Conservation (phyloP, 2,113 vertebrate species). For the Myiagra hebetior region DNA sequence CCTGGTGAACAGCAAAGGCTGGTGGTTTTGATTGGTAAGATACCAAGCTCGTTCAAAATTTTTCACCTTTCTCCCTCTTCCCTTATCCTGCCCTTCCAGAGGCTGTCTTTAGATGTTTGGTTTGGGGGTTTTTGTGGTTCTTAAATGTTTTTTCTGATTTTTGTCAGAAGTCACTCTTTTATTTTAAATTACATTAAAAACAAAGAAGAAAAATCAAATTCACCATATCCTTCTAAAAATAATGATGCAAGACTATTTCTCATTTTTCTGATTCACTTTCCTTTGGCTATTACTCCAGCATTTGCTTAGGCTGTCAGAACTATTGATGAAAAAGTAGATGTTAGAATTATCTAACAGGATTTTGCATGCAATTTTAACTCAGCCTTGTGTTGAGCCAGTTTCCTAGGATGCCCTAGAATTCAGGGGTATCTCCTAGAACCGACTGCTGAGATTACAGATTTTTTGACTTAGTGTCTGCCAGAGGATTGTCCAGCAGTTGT, state of each 20-base stretch:
- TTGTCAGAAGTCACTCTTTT: neutral
- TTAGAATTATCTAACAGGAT: neutral
- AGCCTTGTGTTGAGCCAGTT: neutral
- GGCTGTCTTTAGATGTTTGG: neutral
- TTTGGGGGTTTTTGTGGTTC: neutral
- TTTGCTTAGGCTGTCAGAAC: neutral
- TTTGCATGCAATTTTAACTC: neutral
- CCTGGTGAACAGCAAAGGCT: conserved; percentile 84
- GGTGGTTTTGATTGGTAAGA: conserved; percentile 88
- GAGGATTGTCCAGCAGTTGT: neutral
- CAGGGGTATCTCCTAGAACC: neutral
- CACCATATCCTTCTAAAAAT: neutral
- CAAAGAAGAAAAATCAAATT: neutral
- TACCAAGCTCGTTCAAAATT: neutral
- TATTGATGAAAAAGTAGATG: neutral
- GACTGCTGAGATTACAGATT: neutral
- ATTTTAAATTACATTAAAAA: neutral
- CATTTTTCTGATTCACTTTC: neutral
- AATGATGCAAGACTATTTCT: neutral
- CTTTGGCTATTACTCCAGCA: neutral
- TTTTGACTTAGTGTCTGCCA: neutral
- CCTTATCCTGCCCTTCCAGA: neutral
- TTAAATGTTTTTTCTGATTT: neutral
- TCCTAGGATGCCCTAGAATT: neutral
- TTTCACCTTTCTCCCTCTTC: neutral